Conservation (phyloP, 2,888 invertebrate species). For the Tetanocera ferruginea region DNA sequence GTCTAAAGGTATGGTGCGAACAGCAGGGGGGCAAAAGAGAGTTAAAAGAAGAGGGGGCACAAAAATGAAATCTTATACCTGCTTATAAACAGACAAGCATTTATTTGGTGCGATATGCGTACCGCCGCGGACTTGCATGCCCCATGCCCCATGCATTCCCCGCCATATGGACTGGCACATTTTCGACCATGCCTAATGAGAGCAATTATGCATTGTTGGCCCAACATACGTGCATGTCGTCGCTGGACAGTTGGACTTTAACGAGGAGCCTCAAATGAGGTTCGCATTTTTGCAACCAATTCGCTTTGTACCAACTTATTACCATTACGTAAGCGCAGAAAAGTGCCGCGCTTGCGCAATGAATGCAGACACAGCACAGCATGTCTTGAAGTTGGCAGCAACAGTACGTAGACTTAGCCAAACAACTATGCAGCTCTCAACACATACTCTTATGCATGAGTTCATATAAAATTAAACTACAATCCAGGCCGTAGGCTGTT, state of each 20-base stretch:
- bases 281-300: neutral
- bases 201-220: constrained; percentile 68
- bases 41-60: neutral
- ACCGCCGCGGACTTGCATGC: neutral
- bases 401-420: neutral
- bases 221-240: constrained; percentile 42
- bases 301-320: neutral
- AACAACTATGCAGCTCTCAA: neutral
- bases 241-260: neutral
- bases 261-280: neutral
- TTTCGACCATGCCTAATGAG: constrained; percentile 65
- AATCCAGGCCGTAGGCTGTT: constrained; percentile 6
- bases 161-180: neutral
- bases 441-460: too few relatives aligned
- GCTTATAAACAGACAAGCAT: too few relatives aligned
- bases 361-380: neutral
- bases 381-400: neutral
- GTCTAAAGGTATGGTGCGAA: neutral
- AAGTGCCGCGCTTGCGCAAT: constrained; percentile 5
- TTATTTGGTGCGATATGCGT: neutral
- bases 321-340: neutral
- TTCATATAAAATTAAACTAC: neutral
- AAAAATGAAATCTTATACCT: neutral
- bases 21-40: neutral
- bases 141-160: neutral